Evolutionary conservation across 2,797 vertebrate genomes (phyloP), one percentile per base, ranked within the genome.

Genomic region (Oreochromis mossambicus): DNA sequence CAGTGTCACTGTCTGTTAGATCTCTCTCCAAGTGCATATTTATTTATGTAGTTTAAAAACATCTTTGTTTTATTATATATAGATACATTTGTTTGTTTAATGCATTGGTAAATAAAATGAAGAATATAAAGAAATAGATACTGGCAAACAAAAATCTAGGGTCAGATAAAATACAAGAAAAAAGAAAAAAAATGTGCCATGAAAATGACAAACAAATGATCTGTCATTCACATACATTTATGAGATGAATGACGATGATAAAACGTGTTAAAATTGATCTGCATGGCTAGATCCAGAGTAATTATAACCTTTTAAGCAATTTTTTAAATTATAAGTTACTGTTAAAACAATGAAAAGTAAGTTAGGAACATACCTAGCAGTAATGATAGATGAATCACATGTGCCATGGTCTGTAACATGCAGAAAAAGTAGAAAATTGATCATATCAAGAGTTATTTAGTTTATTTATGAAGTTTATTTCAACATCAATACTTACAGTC

Each of bases 11-110:
- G 29, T 34, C 0, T 34, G 56, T 34, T 1, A 58, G 29, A 34
- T 7, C 29, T 61, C 56, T 6, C 56, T 61, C 15, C 0, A 61
- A 61, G 56, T 0, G 15, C 29, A 19, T 0, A 58, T 58, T 0
- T 34, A 32, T 34, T 58, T 58, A 10, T 58, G 55, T 58, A 58
- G 0, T 58, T 58, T 32, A 58, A 58, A 58, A 58, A 58, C 29
- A 32, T 58, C 8, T 61, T 61, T 34, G 8, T 34, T 58, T 32
- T 58, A 61, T 34, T 61, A 61, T 61, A 61, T 61, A 0, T 34
- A 0, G 15, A 34, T 0, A 61, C 9, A 34, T 34, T 61, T 61
- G 29, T 61, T 34, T 7, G 3, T 61, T 61, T 19, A 19, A 61
- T 61, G 15, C 15, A 61, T 11, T 34, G 29, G 56, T 61, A 61